Percentiles rank a stretch among this genome's conserved stretches.
phyloP scores from a whole-genome alignment of 1,140 invertebrate species.

The Mya arenaria region DNA sequence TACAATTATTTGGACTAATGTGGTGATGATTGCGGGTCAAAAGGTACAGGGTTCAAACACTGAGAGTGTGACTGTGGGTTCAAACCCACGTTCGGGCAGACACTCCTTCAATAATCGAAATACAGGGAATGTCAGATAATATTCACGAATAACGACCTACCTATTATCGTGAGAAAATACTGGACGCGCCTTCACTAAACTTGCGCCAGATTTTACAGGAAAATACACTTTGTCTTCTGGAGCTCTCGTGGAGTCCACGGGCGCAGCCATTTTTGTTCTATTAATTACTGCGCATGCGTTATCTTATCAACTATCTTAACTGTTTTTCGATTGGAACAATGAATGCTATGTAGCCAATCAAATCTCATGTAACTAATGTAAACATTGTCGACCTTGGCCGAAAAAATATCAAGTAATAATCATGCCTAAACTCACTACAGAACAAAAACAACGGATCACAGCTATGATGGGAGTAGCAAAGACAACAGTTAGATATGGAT shows the following conservation, averaged over 20 bases:
- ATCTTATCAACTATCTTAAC: not conserved
- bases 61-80: not conserved
- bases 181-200: slow-evolving; percentile 52
- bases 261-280: slow-evolving; percentile 46
- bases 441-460: slow-evolving; percentile 56
- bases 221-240: slow-evolving; percentile 41
- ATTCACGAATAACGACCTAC: slow-evolving; percentile 40
- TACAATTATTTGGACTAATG: no score
- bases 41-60: no score
- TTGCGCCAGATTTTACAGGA: slow-evolving; percentile 53
- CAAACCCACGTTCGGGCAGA: not conserved
- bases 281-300: not conserved
- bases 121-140: no score
- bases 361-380: not conserved
- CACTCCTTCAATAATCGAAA: not conserved
- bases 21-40: no score
- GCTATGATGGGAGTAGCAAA: slow-evolving; percentile 45
- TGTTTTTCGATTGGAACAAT: not conserved
- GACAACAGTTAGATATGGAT: slow-evolving; percentile 60
- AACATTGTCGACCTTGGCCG: not conserved
- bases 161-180: slow-evolving; percentile 60
- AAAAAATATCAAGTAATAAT: not conserved
- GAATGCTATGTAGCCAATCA: not conserved
- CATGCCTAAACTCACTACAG: slow-evolving; percentile 48
- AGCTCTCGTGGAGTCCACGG: slow-evolving; percentile 35